Evolutionary conservation across 2,797 vertebrate species (phyloP).

Genomic region (Heliangelus exortis): DNA sequence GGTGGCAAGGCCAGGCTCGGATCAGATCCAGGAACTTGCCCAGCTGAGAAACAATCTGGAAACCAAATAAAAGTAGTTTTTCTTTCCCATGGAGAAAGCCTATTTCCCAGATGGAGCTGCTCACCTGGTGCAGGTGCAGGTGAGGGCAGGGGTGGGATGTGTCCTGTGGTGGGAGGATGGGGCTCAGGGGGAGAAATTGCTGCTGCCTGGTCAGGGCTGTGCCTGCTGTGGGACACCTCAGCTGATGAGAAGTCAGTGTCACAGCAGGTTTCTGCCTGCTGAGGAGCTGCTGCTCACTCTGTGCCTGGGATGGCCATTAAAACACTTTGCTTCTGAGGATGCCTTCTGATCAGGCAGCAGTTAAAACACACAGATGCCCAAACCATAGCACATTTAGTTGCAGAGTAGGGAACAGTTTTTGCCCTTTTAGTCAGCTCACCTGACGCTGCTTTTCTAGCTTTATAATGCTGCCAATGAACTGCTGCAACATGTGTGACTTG

Average conservation of each 20-base stretch:
- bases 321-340: not conserved
- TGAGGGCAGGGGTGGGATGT: not conserved
- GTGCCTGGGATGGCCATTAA: not conserved
- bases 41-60: not conserved
- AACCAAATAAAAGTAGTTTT: not conserved
- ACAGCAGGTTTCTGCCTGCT: not conserved
- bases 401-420: not conserved
- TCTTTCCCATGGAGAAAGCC: not conserved
- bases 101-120: not conserved
- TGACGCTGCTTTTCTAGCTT: not conserved
- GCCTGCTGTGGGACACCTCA: rapidly evolving
- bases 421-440: slow-evolving; percentile 11
- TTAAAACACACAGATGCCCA: not conserved
- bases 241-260: not conserved
- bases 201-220: not conserved
- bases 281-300: not conserved
- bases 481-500: not conserved
- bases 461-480: not conserved
- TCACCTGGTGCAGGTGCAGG: rapidly evolving
- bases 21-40: not conserved
- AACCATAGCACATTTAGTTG: no score
- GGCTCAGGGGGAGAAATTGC: not conserved
- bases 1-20: not conserved
- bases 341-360: not conserved
- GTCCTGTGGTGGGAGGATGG: not conserved